phyloP scores from a whole-genome alignment of 2,888 invertebrate genomes.

The Andrena bicolor region DNA sequence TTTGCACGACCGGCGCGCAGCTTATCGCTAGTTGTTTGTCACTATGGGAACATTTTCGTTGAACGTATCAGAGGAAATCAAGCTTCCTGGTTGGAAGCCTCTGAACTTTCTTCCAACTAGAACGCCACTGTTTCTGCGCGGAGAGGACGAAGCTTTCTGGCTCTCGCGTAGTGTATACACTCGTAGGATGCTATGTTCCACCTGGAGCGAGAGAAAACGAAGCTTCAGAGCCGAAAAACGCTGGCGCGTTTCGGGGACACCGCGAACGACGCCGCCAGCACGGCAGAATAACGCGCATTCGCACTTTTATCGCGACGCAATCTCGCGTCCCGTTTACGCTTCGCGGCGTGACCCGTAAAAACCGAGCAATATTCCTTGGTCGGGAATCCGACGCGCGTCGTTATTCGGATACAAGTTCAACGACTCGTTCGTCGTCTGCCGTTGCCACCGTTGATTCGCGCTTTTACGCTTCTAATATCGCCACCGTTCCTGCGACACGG shows the following conservation, averaged over 20 bases:
- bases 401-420: constrained; percentile 72
- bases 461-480: constrained; percentile 83
- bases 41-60: no score
- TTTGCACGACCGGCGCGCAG: not conserved
- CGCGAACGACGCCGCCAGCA: constrained; percentile 22
- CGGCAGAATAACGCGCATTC: constrained; percentile 48
- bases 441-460: constrained; percentile 71
- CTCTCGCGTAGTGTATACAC: not conserved
- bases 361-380: constrained; percentile 81
- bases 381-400: constrained; percentile 79
- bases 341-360: constrained; percentile 76
- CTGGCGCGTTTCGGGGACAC: constrained; percentile 8
- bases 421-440: constrained; percentile 78
- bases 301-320: constrained; percentile 57
- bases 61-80: no score
- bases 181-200: no score
- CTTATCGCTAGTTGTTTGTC: no score
- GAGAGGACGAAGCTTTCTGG: not conserved
- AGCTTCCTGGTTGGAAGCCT: no score
- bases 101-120: no score
- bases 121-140: no score
- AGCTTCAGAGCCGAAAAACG: not conserved
- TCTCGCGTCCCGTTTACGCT: constrained; percentile 72
- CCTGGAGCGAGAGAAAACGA: not conserved
- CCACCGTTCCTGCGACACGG: constrained; percentile 60